Evolutionary conservation across 1,140 invertebrate genomes (phyloP), one percentile per base, ranked within the genome.

Genomic region (Schmidtea mediterranea): DNA sequence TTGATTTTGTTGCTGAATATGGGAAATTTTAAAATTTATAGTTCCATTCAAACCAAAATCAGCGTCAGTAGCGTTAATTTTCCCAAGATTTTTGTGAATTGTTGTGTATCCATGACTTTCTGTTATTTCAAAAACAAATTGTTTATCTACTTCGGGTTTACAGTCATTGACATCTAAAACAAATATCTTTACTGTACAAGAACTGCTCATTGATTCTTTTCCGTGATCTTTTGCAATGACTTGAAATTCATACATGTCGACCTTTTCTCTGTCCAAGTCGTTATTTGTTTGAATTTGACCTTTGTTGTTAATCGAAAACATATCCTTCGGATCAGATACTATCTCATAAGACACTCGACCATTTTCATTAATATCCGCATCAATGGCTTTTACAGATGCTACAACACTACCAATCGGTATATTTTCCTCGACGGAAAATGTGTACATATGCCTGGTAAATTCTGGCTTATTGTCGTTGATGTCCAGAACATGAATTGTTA

Each of bases 251-350:
- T 52, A 59, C n/a, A 36, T 3, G 15, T 16, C 32, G n/a, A n/a
- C 26, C 36, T 45, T 38, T 47, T 59, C 57, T 15, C 54, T 49
- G 49, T 59, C 58, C 23, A 57, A 55, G 54, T 75, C 73, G 52
- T 76, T 73, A 5, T 76, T 72, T 8, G 83, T 70, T 12, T 71
- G 72, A 46, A 89, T 74, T 32, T 75, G 72, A 12, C 82, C 83
- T 19, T 41, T 41, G 10, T 19, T 23, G 12, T 41, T 23, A 23
- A 41, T 41, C 3, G 18, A 19, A 23, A 41, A 41, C 49, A 12
- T 41, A 19, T 41, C 40, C 10, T 10, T 19, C 10, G 12, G 12
- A 19, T 41, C 22, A 19, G 3, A 12, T 3, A 41, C 40, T 3
- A 59, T 49, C 19, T 51, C 40, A 43, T 58, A 58, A 2, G 39